Conservation (phyloP, 2,113 vertebrate genomes). For the Gobio gobio region DNA sequence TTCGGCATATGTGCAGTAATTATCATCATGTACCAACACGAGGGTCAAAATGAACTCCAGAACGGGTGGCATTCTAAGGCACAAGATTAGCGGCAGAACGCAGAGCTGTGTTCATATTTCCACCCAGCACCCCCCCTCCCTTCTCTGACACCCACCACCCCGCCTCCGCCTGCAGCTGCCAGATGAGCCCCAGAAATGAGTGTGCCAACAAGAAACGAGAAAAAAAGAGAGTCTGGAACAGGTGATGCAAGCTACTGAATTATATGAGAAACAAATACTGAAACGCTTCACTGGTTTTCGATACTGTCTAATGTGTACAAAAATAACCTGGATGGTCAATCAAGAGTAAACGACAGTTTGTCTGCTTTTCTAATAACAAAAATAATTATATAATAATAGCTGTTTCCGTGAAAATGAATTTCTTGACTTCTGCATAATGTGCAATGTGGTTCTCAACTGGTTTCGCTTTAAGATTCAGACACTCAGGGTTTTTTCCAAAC, state of each 20-base stretch:
- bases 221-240: slow-evolving; percentile 25
- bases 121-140: neutral
- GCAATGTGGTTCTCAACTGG: neutral
- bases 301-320: neutral
- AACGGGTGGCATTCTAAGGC: slow-evolving; percentile 15
- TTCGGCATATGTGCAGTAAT: slow-evolving; percentile 25
- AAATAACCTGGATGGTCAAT: slow-evolving; percentile 41
- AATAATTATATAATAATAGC: neutral
- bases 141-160: slow-evolving; percentile 11
- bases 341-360: slow-evolving; percentile 34
- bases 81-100: slow-evolving; percentile 22
- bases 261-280: slow-evolving; percentile 26
- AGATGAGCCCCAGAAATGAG: slow-evolving; percentile 46
- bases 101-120: slow-evolving; percentile 40
- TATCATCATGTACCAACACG: slow-evolving; percentile 14
- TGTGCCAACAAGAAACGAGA: slow-evolving; percentile 21
- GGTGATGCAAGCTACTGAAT: slow-evolving; percentile 33
- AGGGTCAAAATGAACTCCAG: slow-evolving; percentile 32
- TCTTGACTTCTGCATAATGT: neutral
- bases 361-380: neutral
- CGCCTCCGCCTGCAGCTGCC: slow-evolving; percentile 49
- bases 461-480: neutral
- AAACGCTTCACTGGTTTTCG: neutral
- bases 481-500: neutral
- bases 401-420: neutral